A percentile compares a stretch with the other conserved stretches of the same genome.
phyloP scores from a whole-genome alignment of 1,140 invertebrate species.

The Micrasema longulum region DNA sequence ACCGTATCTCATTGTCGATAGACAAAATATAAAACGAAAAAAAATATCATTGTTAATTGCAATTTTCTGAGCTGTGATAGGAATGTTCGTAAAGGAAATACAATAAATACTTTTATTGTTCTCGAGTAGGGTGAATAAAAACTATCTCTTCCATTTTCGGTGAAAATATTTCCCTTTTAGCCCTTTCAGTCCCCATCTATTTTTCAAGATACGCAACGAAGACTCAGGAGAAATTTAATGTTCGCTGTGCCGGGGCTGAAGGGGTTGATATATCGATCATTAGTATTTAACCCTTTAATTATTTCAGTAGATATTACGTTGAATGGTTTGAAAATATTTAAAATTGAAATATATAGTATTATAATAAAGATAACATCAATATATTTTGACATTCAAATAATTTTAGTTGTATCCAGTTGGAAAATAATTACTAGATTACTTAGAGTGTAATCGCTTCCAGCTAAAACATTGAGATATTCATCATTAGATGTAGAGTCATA shows the following conservation, averaged over 20 bases:
- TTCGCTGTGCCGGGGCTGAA: slow-evolving; percentile 22
- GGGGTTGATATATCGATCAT: slow-evolving; percentile 33
- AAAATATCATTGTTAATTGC: slow-evolving; percentile 27
- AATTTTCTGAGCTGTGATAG: slow-evolving; percentile 41
- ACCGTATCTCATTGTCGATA: slow-evolving; percentile 8
- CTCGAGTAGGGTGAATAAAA: slow-evolving; percentile 7
- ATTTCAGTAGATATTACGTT: slow-evolving; percentile 26
- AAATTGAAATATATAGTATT: slow-evolving; percentile 29
- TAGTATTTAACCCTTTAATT: slow-evolving; percentile 28
- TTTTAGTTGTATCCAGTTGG: slow-evolving; percentile 10
- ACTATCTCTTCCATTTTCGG: slow-evolving; percentile 34
- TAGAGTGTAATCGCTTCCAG: slow-evolving; percentile 2
- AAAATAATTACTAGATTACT: background rate
- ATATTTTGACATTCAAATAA: slow-evolving; percentile 30
- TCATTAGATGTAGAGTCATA: background rate
- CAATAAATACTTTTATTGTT: slow-evolving; percentile 14
- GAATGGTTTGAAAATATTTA: slow-evolving; percentile 16
- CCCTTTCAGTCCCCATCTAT: slow-evolving; percentile 20
- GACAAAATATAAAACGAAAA: slow-evolving; percentile 12
- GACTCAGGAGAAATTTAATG: background rate
- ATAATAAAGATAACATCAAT: background rate
- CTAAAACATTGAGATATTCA: background rate
- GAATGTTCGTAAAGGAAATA: slow-evolving; percentile 20
- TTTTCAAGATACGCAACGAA: no score
- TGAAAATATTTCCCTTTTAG: slow-evolving; percentile 21